Evolutionary conservation across 2,888 invertebrate species (phyloP), one percentile per base, ranked within the genome.

Genomic region (Mimumesa dahlbomi): DNA sequence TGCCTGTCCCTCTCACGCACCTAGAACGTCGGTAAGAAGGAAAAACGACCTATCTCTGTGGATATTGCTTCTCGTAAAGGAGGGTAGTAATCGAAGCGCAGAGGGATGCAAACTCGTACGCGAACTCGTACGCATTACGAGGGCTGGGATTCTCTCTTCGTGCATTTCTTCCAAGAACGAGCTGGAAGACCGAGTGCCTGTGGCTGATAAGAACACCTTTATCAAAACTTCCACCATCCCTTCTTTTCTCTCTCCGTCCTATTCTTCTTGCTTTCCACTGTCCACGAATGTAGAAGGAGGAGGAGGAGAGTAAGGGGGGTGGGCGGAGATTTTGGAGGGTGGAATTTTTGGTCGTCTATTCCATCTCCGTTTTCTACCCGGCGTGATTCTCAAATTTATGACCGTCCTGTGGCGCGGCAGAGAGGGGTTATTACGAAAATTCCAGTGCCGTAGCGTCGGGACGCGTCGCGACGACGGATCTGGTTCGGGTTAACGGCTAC

Each of bases 71-170:
- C 62, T 71, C 76, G 65, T 69, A 77, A 77, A 65, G 49, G 61
- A 53, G 66, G 65, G 71, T 75, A 71, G 70, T 73, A 73, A 80
- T 79, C 80, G 80, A 79, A 79, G 68, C 62, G 54, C 67, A 43
- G 65, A 66, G 54, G 66, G 56, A 67, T 66, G 73, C 75, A 64
- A 64, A 66, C 62, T 56, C 54, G 54, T 61, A 61, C 42, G 70
- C 61, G 50, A 58, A 61, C 58, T 62, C 53, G 50, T 59, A 54
- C 42, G 72, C 68, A 45, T 75, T 78, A 72, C 50, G 67, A 74
- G 54, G 54, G 56, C 36, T 29, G 21, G 53, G 46, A 67, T 65
- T 77, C 58, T 58, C 56, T 6, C 56, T 6, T 18, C 36, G 58
- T 57, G 72, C 71, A 72, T 61, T 77, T 71, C 70, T 74, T 64